Base-by-base conservation (phyloP, 23 tunicate species). In the Halocynthia roretzi region DNA sequence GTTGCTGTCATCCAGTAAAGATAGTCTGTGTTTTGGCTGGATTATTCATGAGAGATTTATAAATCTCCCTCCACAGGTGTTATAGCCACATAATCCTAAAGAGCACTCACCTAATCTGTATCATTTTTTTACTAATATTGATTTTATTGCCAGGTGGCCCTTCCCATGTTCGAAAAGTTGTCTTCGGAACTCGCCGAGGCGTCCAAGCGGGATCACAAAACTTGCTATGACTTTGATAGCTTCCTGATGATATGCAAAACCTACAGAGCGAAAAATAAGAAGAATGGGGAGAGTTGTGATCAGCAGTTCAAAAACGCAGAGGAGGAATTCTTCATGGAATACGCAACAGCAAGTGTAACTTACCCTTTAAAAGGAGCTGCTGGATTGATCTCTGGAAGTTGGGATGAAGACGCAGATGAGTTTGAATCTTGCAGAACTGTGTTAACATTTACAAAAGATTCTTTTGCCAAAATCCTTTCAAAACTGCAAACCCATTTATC, bases 11-110 rank as follows among this genome's bases (percentile, higher is more conserved):
- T 21, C 80, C 7, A 63, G 72, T 18, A 82, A 64, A 62, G 71
- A 61, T 15, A 71, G 72, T 50, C 31, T 57, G 19, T 68, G 86
- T 44, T 12, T 90, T 20, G 97, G 90, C 10, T 85, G 87, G 53
- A 64, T 90, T 8, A 62, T 85, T 21, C 84, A 86, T 70, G 97
- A 90, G 57, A 68, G 97, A 48, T 90, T 84, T 56, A 77, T 90
- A 31, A 90, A 90, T 62, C 67, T 85, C 49, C 97, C 97, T 51
- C 81, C 90, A 10, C 90, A 90, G 96, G 96, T 89, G 80, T 10
- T 8, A 6, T 18, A 10, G 23, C 14, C 2, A 11, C 31, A 50
- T 12, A 44, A 44, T 11, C 14, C 10, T 1, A 15, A 10, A 15
- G 12, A 21, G 23, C 23, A 19, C 72, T 31, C 44, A 31, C 44